Evolutionary conservation across 2,797 vertebrate genomes (phyloP).

Genomic region (Aselliscus stoliczkanus): DNA sequence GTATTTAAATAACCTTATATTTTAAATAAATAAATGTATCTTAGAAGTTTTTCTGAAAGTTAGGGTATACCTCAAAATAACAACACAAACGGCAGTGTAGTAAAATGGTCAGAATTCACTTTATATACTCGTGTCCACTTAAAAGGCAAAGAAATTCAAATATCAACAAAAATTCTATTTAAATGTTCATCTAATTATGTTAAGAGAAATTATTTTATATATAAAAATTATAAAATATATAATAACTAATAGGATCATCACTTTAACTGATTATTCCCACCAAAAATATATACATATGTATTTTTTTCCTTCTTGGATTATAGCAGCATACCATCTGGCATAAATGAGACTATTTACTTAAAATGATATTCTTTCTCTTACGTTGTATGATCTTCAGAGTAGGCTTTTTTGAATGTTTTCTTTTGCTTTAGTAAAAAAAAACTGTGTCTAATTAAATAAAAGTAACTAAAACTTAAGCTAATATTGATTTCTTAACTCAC

Average conservation of each 20-base stretch:
- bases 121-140: not conserved
- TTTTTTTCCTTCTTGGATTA: conserved; percentile 33
- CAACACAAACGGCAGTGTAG: not conserved
- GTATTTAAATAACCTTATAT: conserved; percentile 5
- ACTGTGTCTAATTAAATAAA: conserved; percentile 44
- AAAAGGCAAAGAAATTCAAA: conserved; percentile 30
- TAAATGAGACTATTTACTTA: conserved; percentile 16
- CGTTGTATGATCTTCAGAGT: not conserved
- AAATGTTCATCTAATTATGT: not conserved
- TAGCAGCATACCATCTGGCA: not conserved
- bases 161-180: not conserved
- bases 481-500: conserved; percentile 35
- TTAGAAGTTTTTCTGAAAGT: not conserved
- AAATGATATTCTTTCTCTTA: conserved; percentile 45
- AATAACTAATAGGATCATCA: not conserved
- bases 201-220: conserved; percentile 38
- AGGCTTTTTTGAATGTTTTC: not conserved
- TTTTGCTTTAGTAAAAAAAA: conserved; percentile 33
- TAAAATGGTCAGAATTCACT: conserved; percentile 12
- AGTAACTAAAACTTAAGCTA: conserved; percentile 59
- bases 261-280: conserved; percentile 9
- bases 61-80: not conserved
- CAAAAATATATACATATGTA: not conserved
- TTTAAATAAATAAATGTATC: not conserved
- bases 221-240: conserved; percentile 12